Evolutionary conservation across 2,113 vertebrate genomes (phyloP).

Genomic region (Psittacula cyanocephala): DNA sequence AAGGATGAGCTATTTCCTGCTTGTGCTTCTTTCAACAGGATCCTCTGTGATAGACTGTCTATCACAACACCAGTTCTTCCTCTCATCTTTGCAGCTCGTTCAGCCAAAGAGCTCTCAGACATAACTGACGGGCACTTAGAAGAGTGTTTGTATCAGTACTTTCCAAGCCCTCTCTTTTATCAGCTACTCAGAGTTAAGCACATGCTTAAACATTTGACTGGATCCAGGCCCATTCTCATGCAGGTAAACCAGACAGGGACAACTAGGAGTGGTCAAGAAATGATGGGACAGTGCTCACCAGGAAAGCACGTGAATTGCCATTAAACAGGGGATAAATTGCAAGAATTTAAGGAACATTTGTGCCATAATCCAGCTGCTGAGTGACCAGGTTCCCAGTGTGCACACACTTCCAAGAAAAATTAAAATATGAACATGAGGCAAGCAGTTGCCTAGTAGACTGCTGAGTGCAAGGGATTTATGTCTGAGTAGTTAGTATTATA

Average conservation of each 20-base stretch:
- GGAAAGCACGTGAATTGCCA: neutral
- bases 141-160: slow-evolving; percentile 40
- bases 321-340: neutral
- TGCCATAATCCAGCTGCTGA: slow-evolving; percentile 32
- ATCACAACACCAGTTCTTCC: neutral
- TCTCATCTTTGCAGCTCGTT: neutral
- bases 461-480: slow-evolving; percentile 28
- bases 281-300: neutral
- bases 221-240: slow-evolving; percentile 42
- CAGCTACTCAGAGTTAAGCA: slow-evolving; percentile 53
- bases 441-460: slow-evolving; percentile 6
- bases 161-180: slow-evolving; percentile 50
- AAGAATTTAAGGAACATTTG: neutral
- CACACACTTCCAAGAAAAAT: slow-evolving; percentile 29
- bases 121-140: neutral
- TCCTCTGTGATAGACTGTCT: neutral
- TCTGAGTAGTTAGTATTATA: slow-evolving; percentile 40
- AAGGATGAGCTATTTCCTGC: neutral
- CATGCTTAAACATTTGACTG: slow-evolving; percentile 53
- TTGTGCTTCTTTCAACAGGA: neutral
- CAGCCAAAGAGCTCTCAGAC: neutral
- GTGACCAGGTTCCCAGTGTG: neutral
- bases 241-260: neutral
- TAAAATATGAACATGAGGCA: slow-evolving; percentile 7
- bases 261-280: neutral